These are phyloP conservation scores for Eretmocerus hayati DNA, from an alignment of 2,888 invertebrate species.

Conservation along the genomic window DNA sequence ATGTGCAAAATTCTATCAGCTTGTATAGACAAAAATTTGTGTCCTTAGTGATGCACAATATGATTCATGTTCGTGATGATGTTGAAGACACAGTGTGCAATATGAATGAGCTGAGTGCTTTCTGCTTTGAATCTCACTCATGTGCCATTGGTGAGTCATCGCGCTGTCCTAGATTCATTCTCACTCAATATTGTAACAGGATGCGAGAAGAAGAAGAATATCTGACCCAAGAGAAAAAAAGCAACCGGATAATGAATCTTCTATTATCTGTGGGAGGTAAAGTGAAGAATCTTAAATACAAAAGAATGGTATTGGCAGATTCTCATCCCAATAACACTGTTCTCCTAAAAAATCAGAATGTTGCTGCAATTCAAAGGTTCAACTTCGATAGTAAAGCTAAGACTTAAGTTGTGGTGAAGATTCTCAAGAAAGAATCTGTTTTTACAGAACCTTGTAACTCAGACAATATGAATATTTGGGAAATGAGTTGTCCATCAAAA, in stretches of 20 bases:
- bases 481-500: background rate
- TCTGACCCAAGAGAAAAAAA: too few relatives aligned
- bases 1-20: background rate
- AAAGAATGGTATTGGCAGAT: background rate
- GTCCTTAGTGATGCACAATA: slow-evolving; percentile 1
- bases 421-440: background rate
- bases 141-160: background rate
- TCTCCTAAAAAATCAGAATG: background rate
- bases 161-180: background rate
- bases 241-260: too few relatives aligned
- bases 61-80: slow-evolving; percentile 5
- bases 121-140: background rate
- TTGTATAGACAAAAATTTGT: slow-evolving; percentile 1
- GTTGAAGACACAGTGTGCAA: background rate
- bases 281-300: background rate
- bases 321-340: background rate
- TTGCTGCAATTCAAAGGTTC: background rate
- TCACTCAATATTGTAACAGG: background rate
- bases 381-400: background rate
- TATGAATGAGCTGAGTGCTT: slow-evolving; percentile 3
- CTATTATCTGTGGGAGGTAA: too few relatives aligned
- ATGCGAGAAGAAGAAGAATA: background rate
- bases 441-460: background rate
- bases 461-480: background rate
- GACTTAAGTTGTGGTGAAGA: background rate